Percentiles rank a stretch among this genome's conserved stretches.
phyloP scores from a whole-genome alignment of 53 echinoderm and acorn worm species.

The Zoroaster sp. region DNA sequence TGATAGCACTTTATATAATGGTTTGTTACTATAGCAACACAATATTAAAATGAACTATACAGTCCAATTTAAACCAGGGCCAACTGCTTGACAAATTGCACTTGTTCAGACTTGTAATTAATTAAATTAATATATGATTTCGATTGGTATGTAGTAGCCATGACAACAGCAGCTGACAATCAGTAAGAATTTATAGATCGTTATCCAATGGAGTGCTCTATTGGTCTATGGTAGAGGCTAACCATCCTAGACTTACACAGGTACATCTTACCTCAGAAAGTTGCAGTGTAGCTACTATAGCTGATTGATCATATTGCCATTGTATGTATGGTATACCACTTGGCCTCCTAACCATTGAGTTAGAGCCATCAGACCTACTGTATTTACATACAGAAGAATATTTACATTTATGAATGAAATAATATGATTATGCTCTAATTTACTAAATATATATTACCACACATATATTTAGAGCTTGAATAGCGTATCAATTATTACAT shows the following conservation, averaged over 20 bases:
- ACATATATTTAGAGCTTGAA: too few species aligned
- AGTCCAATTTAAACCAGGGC: neutral
- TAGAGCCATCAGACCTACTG: constrained; percentile 93
- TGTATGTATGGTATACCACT: constrained; percentile 63
- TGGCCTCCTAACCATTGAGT: constrained; percentile 69
- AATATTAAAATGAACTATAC: neutral
- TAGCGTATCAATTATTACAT: too few species aligned
- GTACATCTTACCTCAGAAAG: constrained; percentile 76
- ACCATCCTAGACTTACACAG: neutral
- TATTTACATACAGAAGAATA: too few species aligned
- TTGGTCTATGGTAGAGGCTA: neutral
- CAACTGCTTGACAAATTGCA: neutral
- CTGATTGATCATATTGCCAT: constrained; percentile 94
- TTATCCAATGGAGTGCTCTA: neutral
- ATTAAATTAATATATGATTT: neutral
- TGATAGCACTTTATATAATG: neutral
- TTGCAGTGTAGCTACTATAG: constrained; percentile 88
- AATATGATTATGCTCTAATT: too few species aligned
- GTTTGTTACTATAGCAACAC: neutral
- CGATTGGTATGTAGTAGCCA: neutral
- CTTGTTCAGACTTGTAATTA: neutral
- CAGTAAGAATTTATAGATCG: neutral
- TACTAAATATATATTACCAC: too few species aligned
- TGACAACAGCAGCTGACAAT: neutral
- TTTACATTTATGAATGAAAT: too few species aligned